Conservation (phyloP, 2,888 invertebrate genomes). For the Lasiommata megera region DNA sequence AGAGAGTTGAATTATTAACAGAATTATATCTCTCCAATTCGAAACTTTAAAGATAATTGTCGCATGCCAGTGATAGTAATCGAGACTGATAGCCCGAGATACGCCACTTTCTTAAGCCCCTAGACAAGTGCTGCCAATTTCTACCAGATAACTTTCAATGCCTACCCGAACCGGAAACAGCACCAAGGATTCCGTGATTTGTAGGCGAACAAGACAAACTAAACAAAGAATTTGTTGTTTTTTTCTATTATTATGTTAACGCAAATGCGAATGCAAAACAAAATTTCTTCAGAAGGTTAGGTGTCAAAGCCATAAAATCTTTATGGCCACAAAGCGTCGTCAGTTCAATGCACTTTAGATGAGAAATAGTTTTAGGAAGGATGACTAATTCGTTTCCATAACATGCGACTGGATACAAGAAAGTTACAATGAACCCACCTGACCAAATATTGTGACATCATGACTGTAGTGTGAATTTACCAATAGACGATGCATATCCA, state of each 20-base stretch:
- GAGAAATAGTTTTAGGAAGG: slow-evolving; percentile 46
- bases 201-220: no score
- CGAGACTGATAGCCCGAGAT: no score
- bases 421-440: slow-evolving; percentile 20
- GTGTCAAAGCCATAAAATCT: slow-evolving; percentile 21
- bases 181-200: no score
- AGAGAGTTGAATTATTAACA: no score
- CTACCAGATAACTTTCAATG: no score
- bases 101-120: no score
- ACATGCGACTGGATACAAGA: slow-evolving; percentile 13
- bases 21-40: no score
- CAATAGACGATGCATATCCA: background rate
- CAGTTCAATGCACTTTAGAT: slow-evolving; percentile 27
- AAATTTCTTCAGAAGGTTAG: background rate
- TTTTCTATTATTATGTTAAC: background rate
- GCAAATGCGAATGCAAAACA: slow-evolving; percentile 1
- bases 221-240: background rate
- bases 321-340: slow-evolving; percentile 15
- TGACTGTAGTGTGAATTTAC: background rate
- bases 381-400: slow-evolving; percentile 53
- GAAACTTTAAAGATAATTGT: no score
- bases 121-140: no score
- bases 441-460: slow-evolving; percentile 1
- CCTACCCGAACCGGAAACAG: no score
- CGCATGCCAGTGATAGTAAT: no score